These are phyloP conservation scores for Rugalucina vietnamica DNA, from an alignment of 2,888 invertebrate genomes.

Conservation along the genomic window DNA sequence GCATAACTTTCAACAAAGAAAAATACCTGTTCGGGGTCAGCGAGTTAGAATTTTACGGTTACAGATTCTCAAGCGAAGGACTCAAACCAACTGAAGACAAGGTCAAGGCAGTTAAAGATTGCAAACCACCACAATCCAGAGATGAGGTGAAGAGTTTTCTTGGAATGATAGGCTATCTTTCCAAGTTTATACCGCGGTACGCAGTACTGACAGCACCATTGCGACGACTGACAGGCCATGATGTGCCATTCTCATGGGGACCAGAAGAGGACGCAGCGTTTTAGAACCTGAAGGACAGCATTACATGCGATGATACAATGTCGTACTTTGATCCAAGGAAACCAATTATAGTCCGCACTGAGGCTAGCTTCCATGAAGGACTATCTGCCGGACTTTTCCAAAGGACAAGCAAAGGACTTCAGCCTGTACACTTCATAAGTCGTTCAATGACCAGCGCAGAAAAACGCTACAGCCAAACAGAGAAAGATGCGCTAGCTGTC, in stretches of 20 bases:
- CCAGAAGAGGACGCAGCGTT: too few relatives aligned
- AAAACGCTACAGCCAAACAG: conserved; percentile 31
- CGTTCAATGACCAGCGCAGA: conserved; percentile 37
- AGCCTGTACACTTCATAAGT: conserved; percentile 41
- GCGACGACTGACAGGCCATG: too few relatives aligned
- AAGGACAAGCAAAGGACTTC: conserved; percentile 22
- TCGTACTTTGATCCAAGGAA: neutral
- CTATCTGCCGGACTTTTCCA: neutral
- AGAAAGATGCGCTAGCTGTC: conserved; percentile 14
- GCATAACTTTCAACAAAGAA: too few relatives aligned
- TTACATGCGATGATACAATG: conserved; percentile 10
- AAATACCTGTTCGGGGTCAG: too few relatives aligned
- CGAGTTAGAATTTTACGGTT: too few relatives aligned
- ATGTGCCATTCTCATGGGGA: too few relatives aligned
- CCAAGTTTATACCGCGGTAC: neutral
- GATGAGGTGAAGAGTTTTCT: neutral
- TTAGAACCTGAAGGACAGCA: neutral
- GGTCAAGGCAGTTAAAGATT: too few relatives aligned
- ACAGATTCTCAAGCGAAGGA: too few relatives aligned
- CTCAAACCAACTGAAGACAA: too few relatives aligned
- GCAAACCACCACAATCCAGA: too few relatives aligned
- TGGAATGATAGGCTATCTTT: neutral
- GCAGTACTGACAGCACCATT: too few relatives aligned
- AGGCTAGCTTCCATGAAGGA: neutral
- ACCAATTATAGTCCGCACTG: neutral